These are phyloP conservation scores for Leptogaster cylindrica DNA, from an alignment of 2,888 invertebrate species.

Conservation along the genomic window DNA sequence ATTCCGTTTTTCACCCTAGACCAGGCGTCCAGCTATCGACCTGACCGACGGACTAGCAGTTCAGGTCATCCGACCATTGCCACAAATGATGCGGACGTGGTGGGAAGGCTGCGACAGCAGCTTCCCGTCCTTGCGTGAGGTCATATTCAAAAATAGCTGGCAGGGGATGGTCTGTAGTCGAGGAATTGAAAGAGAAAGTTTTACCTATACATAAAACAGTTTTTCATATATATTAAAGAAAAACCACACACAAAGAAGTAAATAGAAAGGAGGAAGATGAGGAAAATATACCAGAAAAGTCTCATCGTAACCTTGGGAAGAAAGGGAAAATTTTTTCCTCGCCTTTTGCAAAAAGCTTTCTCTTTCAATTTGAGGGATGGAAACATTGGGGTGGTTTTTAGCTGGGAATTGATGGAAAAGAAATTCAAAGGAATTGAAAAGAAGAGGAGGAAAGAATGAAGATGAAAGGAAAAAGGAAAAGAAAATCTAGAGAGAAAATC, in stretches of 20 bases:
- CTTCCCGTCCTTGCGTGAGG: conserved; percentile 36
- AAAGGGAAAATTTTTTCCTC: conserved; percentile 32
- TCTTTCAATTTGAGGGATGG: conserved; percentile 25
- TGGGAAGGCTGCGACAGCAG: conserved; percentile 10
- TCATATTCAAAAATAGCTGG: conserved; percentile 11
- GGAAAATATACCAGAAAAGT: conserved; percentile 9
- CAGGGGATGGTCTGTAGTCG: neutral
- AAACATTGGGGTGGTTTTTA: neutral
- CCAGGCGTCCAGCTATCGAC: conserved; percentile 37
- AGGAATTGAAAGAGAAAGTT: conserved; percentile 31
- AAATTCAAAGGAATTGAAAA: conserved; percentile 26
- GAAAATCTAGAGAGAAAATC: conserved; percentile 29
- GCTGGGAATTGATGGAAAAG: conserved; percentile 1
- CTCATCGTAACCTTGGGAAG: conserved; percentile 37
- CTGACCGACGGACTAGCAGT: conserved; percentile 25
- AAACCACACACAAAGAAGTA: conserved; percentile 37
- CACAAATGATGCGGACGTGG: conserved; percentile 16
- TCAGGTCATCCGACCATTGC: conserved; percentile 23
- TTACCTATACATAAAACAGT: neutral
- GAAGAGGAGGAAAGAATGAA: neutral
- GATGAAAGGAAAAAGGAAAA: neutral
- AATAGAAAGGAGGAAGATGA: conserved; percentile 25
- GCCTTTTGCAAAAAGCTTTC: conserved; percentile 17
- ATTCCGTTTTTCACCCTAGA: conserved; percentile 16
- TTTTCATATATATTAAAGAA: conserved; percentile 6